These are phyloP conservation scores for Lacanobia wlatinum DNA, from an alignment of 2,888 invertebrate species.

Conservation along the genomic window DNA sequence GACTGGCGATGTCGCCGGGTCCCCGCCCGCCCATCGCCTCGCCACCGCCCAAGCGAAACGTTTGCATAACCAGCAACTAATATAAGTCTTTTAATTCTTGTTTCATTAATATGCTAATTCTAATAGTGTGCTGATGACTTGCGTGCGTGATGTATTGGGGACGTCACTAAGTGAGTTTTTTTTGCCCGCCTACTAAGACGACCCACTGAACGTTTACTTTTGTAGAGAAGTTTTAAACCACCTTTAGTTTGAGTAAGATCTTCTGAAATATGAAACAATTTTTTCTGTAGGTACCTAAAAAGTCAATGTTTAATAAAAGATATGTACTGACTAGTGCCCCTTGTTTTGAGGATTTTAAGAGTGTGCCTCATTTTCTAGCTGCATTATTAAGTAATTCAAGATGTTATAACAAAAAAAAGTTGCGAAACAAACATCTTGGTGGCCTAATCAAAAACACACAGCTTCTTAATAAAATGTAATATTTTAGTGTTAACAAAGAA, in stretches of 20 bases:
- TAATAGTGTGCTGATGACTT: constrained; percentile 50
- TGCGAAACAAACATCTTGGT: neutral
- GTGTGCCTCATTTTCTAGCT: neutral
- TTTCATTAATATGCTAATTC: constrained; percentile 75
- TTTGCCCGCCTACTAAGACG: neutral
- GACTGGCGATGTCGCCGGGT: constrained; percentile 76
- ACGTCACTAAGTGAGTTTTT: constrained; percentile 3
- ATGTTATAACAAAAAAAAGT: neutral
- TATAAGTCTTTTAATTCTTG: constrained; percentile 72
- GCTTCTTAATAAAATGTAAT: neutral
- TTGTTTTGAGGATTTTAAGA: neutral
- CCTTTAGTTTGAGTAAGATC: neutral
- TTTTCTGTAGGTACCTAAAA: neutral
- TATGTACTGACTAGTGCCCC: too few species aligned
- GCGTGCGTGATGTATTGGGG: constrained; percentile 25
- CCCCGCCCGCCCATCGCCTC: constrained; percentile 84
- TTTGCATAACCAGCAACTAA: constrained; percentile 71
- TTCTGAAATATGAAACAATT: neutral
- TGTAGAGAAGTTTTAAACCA: neutral
- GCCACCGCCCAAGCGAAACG: constrained; percentile 83
- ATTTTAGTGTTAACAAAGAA: neutral
- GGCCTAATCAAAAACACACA: neutral
- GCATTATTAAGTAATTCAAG: too few species aligned
- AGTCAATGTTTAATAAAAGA: too few species aligned
- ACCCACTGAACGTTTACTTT: too few species aligned